Percentiles rank a stretch among this genome's conserved stretches.
Evolutionary conservation across 2,797 vertebrate genomes (phyloP).

Genomic region (Amblyraja radiata): DNA sequence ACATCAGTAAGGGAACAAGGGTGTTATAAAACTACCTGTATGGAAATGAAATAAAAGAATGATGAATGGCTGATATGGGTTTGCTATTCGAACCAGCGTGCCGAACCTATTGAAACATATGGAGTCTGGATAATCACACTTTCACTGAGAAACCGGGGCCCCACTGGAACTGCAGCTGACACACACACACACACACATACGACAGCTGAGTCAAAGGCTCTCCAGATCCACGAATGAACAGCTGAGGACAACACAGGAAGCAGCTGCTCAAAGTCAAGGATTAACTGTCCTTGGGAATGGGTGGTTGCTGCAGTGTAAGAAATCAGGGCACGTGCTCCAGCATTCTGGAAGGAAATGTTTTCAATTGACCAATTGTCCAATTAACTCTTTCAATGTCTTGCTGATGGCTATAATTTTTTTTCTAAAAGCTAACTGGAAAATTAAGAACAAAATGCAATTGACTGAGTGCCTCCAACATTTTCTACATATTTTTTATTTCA

Average conservation of each 20-base stretch:
- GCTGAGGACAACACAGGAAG: slow-evolving; percentile 27
- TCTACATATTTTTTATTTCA: no score
- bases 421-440: neutral
- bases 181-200: neutral
- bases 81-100: neutral
- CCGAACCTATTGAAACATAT: neutral
- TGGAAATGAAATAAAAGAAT: neutral
- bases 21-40: neutral
- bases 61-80: neutral
- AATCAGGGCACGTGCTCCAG: neutral
- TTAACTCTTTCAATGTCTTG: neutral
- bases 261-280: slow-evolving; percentile 25
- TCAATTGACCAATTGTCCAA: neutral
- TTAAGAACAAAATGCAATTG: no score
- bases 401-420: neutral
- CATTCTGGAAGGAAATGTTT: neutral
- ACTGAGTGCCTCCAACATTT: no score
- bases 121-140: neutral
- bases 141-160: neutral
- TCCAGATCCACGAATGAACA: slow-evolving; percentile 26
- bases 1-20: neutral
- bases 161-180: neutral
- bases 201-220: neutral
- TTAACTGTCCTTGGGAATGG: slow-evolving; percentile 34
- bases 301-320: neutral